Evolutionary conservation across 2,797 vertebrate species (phyloP).

Genomic region (Sus cebifrons): DNA sequence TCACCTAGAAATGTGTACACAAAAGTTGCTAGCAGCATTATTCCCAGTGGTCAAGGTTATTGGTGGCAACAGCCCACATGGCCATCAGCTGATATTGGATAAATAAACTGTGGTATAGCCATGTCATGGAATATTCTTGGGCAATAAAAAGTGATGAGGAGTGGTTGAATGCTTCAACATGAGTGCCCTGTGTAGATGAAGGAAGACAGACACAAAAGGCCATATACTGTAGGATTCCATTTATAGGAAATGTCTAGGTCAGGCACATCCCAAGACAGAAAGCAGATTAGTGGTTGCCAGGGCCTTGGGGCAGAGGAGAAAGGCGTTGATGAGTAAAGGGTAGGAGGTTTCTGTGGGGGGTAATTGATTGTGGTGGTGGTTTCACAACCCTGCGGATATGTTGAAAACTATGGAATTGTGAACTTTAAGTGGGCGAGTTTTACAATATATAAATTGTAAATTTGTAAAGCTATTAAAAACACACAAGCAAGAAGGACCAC

Average conservation of each 20-base stretch:
- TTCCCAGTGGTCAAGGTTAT: background rate
- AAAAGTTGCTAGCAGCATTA: background rate
- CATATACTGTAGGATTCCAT: too few species aligned
- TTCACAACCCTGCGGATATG: background rate
- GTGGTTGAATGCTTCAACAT: fast-evolving
- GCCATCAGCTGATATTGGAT: background rate
- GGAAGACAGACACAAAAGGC: background rate
- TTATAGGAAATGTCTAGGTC: too few species aligned
- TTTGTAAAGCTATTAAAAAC: background rate
- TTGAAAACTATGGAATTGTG: background rate
- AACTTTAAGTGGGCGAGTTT: too few species aligned
- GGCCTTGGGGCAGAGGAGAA: too few species aligned
- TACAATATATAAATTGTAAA: background rate
- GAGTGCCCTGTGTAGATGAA: background rate
- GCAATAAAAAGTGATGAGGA: background rate
- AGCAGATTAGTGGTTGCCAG: too few species aligned
- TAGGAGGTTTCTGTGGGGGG: fast-evolving
- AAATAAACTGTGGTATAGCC: background rate
- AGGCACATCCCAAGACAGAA: background rate
- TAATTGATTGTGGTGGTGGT: background rate
- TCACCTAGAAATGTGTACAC: background rate
- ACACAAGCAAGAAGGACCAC: too few species aligned
- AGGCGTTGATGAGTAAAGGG: background rate
- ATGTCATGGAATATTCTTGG: background rate
- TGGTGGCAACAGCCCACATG: background rate